These are phyloP conservation scores for Bolborhynchus lineola DNA, from an alignment of 2,113 vertebrate genomes.

Conservation along the genomic window DNA sequence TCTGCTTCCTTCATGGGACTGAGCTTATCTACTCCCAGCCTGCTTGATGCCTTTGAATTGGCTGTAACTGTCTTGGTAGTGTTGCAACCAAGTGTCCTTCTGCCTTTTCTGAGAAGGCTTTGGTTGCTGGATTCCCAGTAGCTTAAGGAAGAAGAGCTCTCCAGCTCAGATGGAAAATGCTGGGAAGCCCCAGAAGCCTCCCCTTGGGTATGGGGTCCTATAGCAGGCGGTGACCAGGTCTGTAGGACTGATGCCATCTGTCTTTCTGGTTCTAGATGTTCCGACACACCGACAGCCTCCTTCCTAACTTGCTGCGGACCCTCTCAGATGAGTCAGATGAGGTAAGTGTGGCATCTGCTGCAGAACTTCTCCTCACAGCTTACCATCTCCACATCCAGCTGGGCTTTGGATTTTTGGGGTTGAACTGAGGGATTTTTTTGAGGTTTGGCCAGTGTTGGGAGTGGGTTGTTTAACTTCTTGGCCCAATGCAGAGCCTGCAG, in stretches of 20 bases:
- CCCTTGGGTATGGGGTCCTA: rapidly evolving
- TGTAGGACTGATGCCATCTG: background rate
- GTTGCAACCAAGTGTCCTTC: background rate
- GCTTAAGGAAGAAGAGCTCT: background rate
- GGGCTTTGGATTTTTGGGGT: background rate
- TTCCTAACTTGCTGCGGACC: slow-evolving; percentile 92
- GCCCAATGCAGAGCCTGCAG: background rate
- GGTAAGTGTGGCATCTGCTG: slow-evolving; percentile 59
- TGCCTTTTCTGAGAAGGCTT: background rate
- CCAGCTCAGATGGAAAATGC: background rate
- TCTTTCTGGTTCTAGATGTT: slow-evolving; percentile 84
- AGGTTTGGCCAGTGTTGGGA: background rate
- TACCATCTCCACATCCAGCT: background rate
- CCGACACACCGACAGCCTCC: slow-evolving; percentile 93
- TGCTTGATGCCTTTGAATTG: background rate
- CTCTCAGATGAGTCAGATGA: slow-evolving; percentile 96
- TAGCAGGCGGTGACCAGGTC: too few species aligned
- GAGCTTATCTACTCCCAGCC: background rate
- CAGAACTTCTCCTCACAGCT: background rate
- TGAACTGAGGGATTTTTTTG: background rate
- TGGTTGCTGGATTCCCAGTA: background rate
- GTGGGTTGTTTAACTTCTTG: background rate
- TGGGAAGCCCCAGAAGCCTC: background rate
- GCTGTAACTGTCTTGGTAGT: background rate
- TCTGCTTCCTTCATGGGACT: rapidly evolving